phyloP scores from a whole-genome alignment of 1,140 invertebrate species.

The Drosophila carrolli region DNA sequence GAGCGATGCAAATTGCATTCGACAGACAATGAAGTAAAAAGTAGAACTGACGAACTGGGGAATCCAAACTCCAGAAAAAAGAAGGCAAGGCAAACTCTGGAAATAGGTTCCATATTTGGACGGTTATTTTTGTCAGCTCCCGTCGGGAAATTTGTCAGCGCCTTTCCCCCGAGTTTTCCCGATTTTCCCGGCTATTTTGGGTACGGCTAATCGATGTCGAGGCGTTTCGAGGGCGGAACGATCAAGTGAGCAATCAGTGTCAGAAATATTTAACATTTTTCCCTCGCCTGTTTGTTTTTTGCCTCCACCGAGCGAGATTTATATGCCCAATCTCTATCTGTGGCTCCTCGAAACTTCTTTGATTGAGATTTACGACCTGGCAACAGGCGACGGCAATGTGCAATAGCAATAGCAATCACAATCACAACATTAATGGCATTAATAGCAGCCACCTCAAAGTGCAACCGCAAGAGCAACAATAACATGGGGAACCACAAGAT shows the following conservation, averaged over 20 bases:
- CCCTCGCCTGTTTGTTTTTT: constrained; percentile 23
- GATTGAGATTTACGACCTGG: constrained; percentile 61
- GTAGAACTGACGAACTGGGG: constrained; percentile 1
- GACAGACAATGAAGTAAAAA: constrained; percentile 7
- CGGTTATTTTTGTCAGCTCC: constrained; percentile 40
- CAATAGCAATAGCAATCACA: constrained; percentile 18
- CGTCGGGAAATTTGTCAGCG: constrained; percentile 36
- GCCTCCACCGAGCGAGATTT: constrained; percentile 51
- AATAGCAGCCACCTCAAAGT: constrained; percentile 24
- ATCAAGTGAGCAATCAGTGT: constrained; percentile 62
- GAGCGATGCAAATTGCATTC: constrained; percentile 38
- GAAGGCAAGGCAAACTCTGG: not conserved
- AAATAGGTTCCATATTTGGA: constrained; percentile 39
- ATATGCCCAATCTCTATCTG: constrained; percentile 42
- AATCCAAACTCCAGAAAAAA: constrained; percentile 9
- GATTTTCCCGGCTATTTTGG: constrained; percentile 23
- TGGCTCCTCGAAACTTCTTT: constrained; percentile 41
- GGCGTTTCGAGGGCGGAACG: constrained; percentile 3
- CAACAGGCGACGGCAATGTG: constrained; percentile 32
- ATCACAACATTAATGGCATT: constrained; percentile 24
- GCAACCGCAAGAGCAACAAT: constrained; percentile 32
- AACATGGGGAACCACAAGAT: constrained; percentile 27
- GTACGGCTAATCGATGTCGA: not conserved
- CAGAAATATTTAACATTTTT: constrained; percentile 64
- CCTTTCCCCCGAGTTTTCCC: not conserved